Evolutionary conservation across 2,888 invertebrate species (phyloP).

Genomic region (Drosophila mayaguana): DNA sequence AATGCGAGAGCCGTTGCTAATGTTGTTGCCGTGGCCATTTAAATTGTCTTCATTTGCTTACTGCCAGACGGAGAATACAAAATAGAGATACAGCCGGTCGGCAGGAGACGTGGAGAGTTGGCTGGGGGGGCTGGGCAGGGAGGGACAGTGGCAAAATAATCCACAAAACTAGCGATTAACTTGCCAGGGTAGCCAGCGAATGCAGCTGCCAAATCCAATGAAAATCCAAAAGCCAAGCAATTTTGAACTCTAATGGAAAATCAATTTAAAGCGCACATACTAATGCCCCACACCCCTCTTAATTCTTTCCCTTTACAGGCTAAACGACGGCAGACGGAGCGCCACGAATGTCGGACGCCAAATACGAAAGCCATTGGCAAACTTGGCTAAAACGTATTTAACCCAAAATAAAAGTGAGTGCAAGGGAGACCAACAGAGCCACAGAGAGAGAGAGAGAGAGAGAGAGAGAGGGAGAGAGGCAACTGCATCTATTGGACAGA

Average conservation of each 20-base stretch:
- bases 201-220: slow-evolving; percentile 79
- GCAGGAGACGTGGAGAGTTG: neutral
- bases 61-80: slow-evolving; percentile 52
- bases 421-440: slow-evolving; percentile 6
- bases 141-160: slow-evolving; percentile 46
- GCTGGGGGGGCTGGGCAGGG: neutral
- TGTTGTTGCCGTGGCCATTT: slow-evolving; percentile 70
- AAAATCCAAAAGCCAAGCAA: slow-evolving; percentile 78
- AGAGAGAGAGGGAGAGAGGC: slow-evolving; percentile 12
- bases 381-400: slow-evolving; percentile 78
- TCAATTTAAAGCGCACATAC: slow-evolving; percentile 74
- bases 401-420: slow-evolving; percentile 54
- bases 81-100: slow-evolving; percentile 37
- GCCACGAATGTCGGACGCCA: slow-evolving; percentile 76
- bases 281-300: slow-evolving; percentile 20
- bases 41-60: slow-evolving; percentile 81
- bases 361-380: slow-evolving; percentile 73
- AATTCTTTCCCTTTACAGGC: slow-evolving; percentile 60
- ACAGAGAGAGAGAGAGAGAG: neutral
- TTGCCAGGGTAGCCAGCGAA: slow-evolving; percentile 48
- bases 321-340: slow-evolving; percentile 54
- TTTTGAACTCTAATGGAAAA: slow-evolving; percentile 81
- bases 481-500: slow-evolving; percentile 23
- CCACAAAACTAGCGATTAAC: slow-evolving; percentile 76
- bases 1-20: slow-evolving; percentile 64